Base-by-base conservation (phyloP, 2,113 vertebrate species). In the Theropithecus gelada region DNA sequence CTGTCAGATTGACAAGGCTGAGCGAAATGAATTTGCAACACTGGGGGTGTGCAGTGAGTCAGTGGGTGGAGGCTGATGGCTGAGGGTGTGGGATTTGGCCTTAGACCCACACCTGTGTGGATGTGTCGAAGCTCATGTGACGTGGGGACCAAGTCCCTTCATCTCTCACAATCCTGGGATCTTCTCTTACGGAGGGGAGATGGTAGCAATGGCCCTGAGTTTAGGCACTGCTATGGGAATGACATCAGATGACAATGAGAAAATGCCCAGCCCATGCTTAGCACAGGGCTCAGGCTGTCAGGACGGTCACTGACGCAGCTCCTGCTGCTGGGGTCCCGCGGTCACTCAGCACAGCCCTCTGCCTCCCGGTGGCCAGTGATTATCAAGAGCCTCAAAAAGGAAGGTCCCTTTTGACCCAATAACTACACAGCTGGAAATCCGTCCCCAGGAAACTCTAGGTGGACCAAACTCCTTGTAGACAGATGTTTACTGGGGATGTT, bases 11-110 rank as follows among this genome's bases (percentile, higher is more conserved):
- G 12, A 78, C 12, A 35, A 40, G 79, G 68, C 0, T 2, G 17
- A 38, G 66, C 9, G 2, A 8, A 6, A 11, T 1, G 4, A 16
- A 6, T 1, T 27, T 27, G 11, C 23, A 0, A 1, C 2, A 0
- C 30, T 0, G 35, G 35, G 12, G 20, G 32, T 0, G 2, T 1
- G 16, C 6, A 7, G 7, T 20, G 38, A 23, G 45, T 6, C 1
- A 6, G 66, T 40, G 50, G 8, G 22, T 1, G 10, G 30, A 14
- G 76, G 13, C 64, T 0, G 38, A 0, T 0, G 38, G 50, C 0
- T 0, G 64, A 9, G 52, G 35, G 0, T 1, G 30, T 11, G 23
- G 82, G 38, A 1, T 12, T 52, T 5, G 17, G 73, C 0, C 0
- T 38, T 12, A 6, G 12, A n/a, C 8, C 23, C 3, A 23, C 4